phyloP scores from a whole-genome alignment of 2,888 invertebrate species.

The Diachrysia chrysitis region DNA sequence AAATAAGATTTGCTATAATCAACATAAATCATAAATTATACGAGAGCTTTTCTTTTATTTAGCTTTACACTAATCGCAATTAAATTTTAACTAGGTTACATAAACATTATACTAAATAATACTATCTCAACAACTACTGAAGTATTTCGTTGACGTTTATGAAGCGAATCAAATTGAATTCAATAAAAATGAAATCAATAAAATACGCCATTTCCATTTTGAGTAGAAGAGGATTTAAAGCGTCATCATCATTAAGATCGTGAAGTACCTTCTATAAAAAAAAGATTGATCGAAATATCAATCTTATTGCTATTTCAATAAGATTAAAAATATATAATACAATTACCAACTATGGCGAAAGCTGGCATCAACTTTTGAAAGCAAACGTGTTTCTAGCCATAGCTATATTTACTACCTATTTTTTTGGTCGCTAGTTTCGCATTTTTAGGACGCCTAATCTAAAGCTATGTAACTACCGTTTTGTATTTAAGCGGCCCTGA shows the following conservation, averaged over 20 bases:
- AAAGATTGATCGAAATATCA: slow-evolving; percentile 50
- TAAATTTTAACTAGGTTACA: not conserved
- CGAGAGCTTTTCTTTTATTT: not conserved
- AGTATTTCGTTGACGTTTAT: slow-evolving; percentile 10
- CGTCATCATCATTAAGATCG: slow-evolving; percentile 44
- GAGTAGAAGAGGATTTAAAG: slow-evolving; percentile 43
- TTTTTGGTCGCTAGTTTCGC: slow-evolving; percentile 35
- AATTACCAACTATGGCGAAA: slow-evolving; percentile 53
- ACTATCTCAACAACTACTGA: not conserved
- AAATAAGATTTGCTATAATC: not conserved
- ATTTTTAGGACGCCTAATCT: slow-evolving; percentile 7
- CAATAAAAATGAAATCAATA: not conserved
- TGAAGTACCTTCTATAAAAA: slow-evolving; percentile 41
- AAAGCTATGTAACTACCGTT: not conserved
- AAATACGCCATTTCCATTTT: slow-evolving; percentile 41
- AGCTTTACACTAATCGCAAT: not conserved
- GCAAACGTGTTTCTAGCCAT: slow-evolving; percentile 57
- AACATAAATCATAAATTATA: not conserved
- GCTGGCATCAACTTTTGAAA: slow-evolving; percentile 56
- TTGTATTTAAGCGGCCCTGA: not conserved
- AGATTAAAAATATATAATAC: slow-evolving; percentile 46
- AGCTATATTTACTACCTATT: slow-evolving; percentile 38
- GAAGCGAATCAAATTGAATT: slow-evolving; percentile 22
- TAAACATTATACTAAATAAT: not conserved
- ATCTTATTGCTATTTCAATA: slow-evolving; percentile 55